Percentiles rank a stretch among this genome's conserved stretches.
phyloP scores from a whole-genome alignment of 2,113 vertebrate genomes.

The Neoarius graeffei region DNA sequence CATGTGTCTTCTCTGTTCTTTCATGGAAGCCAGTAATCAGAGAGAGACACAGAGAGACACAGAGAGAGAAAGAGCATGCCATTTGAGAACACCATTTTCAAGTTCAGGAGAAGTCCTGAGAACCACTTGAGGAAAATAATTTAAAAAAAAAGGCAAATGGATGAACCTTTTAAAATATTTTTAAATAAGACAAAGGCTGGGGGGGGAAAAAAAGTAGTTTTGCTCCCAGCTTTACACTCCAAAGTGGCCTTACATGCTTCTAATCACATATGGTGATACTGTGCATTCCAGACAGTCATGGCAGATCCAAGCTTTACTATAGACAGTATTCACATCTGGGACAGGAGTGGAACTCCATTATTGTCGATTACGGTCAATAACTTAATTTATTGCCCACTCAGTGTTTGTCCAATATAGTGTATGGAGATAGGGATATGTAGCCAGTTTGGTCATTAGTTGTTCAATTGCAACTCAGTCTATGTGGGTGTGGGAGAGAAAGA shows the following conservation, averaged over 20 bases:
- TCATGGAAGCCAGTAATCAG: no score
- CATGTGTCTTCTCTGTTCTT: no score
- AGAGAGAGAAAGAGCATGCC: no score
- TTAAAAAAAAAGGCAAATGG: no score
- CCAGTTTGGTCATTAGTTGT: neutral
- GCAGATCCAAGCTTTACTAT: neutral
- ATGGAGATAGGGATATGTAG: neutral
- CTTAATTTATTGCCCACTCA: neutral
- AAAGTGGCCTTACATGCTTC: neutral
- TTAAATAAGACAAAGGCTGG: neutral
- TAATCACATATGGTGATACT: neutral
- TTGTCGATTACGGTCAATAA: neutral
- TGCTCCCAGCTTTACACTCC: neutral
- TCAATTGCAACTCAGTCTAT: neutral
- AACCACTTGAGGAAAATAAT: neutral
- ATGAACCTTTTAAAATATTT: neutral
- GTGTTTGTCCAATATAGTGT: neutral
- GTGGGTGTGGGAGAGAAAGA: constrained; percentile 7
- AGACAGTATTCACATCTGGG: neutral
- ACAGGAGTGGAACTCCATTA: neutral
- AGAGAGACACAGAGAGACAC: no score
- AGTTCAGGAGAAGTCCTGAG: neutral
- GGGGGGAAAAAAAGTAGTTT: neutral
- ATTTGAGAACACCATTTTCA: neutral
- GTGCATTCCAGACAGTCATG: neutral